A percentile compares a stretch with the other conserved stretches of the same genome.
Conservation (phyloP, 2,113 vertebrate species). For the Heterotilapia buettikoferi region DNA sequence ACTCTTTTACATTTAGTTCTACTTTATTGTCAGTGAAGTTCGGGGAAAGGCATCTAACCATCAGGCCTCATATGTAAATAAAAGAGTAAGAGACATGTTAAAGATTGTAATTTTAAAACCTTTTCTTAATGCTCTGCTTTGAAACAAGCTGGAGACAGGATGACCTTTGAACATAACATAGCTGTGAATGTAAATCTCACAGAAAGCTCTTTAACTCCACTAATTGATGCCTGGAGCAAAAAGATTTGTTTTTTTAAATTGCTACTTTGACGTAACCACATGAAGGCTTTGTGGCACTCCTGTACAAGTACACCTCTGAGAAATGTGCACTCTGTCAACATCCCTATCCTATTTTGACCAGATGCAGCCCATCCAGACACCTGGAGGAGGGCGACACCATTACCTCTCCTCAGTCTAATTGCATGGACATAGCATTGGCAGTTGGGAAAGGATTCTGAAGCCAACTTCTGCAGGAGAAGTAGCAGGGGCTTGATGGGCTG, state of each 20-base stretch:
- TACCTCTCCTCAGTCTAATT: constrained; percentile 26
- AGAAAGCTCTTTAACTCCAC: constrained; percentile 19
- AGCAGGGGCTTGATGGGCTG: constrained; percentile 2
- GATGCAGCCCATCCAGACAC: constrained; percentile 24
- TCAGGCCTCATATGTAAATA: neutral
- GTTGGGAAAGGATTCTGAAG: constrained; percentile 1
- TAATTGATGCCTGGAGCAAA: constrained; percentile 57
- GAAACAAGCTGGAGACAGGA: neutral
- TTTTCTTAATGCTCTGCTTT: neutral
- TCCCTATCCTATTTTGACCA: constrained; percentile 21
- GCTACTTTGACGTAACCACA: constrained; percentile 15
- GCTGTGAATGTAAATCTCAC: constrained; percentile 35
- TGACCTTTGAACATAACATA: constrained; percentile 24
- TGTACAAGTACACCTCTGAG: constrained; percentile 28
- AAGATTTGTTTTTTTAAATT: neutral
- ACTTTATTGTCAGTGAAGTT: neutral
- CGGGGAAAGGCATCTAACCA: neutral
- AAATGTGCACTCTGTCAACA: constrained; percentile 26
- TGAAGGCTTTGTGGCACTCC: neutral
- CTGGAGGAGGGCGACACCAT: constrained; percentile 38
- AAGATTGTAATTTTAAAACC: neutral
- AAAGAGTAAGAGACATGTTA: neutral
- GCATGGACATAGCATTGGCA: constrained; percentile 22
- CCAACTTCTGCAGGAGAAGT: constrained; percentile 19
- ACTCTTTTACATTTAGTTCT: neutral